These are phyloP conservation scores for Geotrypetes seraphini DNA, from an alignment of 2,797 vertebrate genomes.

Conservation along the genomic window DNA sequence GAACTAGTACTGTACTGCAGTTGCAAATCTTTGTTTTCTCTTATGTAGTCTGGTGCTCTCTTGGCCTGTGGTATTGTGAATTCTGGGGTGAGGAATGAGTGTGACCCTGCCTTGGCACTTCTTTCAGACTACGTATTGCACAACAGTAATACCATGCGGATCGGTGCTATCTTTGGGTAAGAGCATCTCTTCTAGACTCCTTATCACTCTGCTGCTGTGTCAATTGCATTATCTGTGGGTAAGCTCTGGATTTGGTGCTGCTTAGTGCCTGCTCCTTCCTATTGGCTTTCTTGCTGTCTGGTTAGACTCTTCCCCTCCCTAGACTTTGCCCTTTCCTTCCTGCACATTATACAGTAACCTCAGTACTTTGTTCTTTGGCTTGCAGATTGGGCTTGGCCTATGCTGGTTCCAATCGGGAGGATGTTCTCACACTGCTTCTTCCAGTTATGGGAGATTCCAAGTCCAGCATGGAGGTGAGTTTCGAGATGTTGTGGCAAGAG, in stretches of 20 bases:
- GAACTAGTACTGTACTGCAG: too few species aligned
- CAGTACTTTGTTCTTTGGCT: not conserved
- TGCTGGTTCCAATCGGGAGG: constrained; percentile 92
- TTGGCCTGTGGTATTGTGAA: constrained; percentile 95
- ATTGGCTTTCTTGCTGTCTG: too few species aligned
- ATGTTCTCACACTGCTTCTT: constrained; percentile 87
- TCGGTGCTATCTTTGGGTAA: constrained; percentile 97
- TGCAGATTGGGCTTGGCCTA: constrained; percentile 87
- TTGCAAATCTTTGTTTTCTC: not conserved
- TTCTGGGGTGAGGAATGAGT: constrained; percentile 94
- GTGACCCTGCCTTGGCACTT: constrained; percentile 89
- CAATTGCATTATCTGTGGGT: not conserved
- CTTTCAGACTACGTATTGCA: constrained; percentile 94
- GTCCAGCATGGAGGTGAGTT: constrained; percentile 93
- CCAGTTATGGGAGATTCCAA: constrained; percentile 97
- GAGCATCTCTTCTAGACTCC: not conserved
- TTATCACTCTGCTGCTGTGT: too few species aligned
- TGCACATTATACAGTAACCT: too few species aligned
- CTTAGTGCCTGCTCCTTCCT: too few species aligned
- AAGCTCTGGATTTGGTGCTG: too few species aligned
- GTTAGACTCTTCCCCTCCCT: too few species aligned
- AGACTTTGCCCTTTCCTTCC: not conserved
- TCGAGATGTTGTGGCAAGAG: too few species aligned
- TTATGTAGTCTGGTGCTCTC: constrained; percentile 83
- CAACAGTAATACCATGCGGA: constrained; percentile 95